phyloP scores from a whole-genome alignment of 2,113 vertebrate species.

The Egretta garzetta region DNA sequence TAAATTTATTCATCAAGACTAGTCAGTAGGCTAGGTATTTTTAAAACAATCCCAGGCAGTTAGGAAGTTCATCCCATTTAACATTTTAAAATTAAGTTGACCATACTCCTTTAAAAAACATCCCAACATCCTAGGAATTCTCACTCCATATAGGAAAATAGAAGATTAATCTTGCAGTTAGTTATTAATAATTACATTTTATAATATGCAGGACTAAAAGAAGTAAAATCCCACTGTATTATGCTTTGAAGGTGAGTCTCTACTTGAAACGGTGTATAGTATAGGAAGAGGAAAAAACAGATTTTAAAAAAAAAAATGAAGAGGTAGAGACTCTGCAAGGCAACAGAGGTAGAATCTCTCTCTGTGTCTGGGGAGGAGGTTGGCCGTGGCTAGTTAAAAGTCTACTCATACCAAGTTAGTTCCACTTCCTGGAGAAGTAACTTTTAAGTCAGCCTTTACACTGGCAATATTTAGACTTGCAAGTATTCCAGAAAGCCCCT shows the following conservation, averaged over 20 bases:
- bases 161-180: neutral
- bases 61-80: neutral
- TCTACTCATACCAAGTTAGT: neutral
- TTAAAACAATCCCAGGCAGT: neutral
- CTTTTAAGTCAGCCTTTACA: neutral
- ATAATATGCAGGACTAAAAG: neutral
- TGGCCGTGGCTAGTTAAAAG: neutral
- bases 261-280: neutral
- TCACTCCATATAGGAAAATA: neutral
- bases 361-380: neutral
- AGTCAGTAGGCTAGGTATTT: neutral
- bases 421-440: neutral
- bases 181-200: neutral
- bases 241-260: neutral
- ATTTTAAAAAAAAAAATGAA: neutral
- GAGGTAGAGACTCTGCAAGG: neutral
- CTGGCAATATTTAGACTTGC: neutral
- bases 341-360: neutral
- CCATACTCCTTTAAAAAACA: neutral
- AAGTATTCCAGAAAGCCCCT: neutral
- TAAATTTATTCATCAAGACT: neutral
- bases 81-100: neutral
- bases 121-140: neutral
- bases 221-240: neutral
- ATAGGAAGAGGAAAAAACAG: neutral